A percentile compares a stretch with the other conserved stretches of the same genome.
These are phyloP conservation scores for Ips typographus DNA, from an alignment of 1,140 invertebrate genomes.

Conservation along the genomic window DNA sequence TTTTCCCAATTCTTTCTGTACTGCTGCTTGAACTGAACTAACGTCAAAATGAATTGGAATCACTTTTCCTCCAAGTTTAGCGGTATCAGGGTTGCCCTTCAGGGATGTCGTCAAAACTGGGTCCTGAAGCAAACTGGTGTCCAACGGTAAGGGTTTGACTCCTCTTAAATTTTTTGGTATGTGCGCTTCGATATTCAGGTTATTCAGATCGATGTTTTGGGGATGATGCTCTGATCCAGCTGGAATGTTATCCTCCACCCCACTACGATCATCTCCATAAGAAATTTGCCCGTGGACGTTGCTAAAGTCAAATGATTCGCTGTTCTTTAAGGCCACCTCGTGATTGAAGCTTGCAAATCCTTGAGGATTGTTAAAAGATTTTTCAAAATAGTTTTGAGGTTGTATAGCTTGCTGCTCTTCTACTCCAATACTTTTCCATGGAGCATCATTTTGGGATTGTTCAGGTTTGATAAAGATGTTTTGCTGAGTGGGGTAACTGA, in stretches of 20 bases:
- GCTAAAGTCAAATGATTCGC: slow-evolving; percentile 27
- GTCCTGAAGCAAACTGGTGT: slow-evolving; percentile 28
- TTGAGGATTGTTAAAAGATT: background rate
- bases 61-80: slow-evolving; percentile 2
- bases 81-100: background rate
- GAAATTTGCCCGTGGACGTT: slow-evolving; percentile 14
- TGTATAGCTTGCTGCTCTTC: background rate
- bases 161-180: slow-evolving; percentile 23
- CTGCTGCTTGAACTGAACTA: slow-evolving; percentile 9
- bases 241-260: background rate
- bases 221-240: slow-evolving; percentile 10
- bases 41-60: slow-evolving; percentile 31
- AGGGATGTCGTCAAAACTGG: slow-evolving; percentile 22
- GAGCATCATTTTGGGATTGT: background rate
- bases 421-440: background rate
- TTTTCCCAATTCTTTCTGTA: slow-evolving; percentile 13
- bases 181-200: slow-evolving; percentile 19
- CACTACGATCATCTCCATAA: slow-evolving; percentile 1
- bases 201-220: background rate
- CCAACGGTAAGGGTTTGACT: slow-evolving; percentile 24
- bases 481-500: slow-evolving; percentile 20
- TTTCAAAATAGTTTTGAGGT: background rate
- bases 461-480: slow-evolving; percentile 17
- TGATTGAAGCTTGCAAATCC: slow-evolving; percentile 19
- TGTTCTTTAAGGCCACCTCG: slow-evolving; percentile 16